Conservation (phyloP, 1,140 invertebrate species). For the Octopus bimaculoides region DNA sequence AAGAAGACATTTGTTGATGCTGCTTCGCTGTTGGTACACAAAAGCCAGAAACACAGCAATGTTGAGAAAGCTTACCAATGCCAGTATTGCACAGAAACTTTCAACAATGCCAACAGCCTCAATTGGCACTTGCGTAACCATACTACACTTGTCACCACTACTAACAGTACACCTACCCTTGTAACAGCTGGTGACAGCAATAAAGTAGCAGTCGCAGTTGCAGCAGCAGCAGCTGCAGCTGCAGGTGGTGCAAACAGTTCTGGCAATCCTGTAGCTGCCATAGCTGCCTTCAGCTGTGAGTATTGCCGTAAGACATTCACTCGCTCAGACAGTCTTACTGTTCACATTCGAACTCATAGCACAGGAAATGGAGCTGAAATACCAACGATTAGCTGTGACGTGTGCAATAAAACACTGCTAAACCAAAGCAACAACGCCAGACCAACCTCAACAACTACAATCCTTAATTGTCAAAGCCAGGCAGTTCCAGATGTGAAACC, state of each 20-base stretch:
- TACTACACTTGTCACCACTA: neutral
- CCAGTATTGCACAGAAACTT: neutral
- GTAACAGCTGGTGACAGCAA: neutral
- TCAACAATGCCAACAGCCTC: neutral
- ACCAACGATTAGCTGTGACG: constrained; percentile 2
- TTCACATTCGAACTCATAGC: constrained; percentile 2
- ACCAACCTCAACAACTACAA: neutral
- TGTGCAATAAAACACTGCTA: neutral
- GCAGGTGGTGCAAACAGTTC: neutral
- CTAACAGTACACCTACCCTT: neutral
- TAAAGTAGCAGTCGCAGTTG: neutral
- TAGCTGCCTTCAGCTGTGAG: neutral
- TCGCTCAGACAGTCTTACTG: neutral
- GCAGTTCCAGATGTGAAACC: neutral
- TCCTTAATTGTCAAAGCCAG: neutral
- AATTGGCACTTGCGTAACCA: neutral
- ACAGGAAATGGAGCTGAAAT: constrained; percentile 2
- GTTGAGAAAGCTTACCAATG: neutral
- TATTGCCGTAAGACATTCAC: constrained; percentile 2
- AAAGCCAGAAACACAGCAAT: neutral
- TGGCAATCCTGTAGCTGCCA: too few species aligned
- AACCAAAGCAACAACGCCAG: neutral
- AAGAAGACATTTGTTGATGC: neutral
- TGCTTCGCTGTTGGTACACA: neutral
- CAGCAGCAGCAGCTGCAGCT: neutral